Conservation (phyloP, 2,797 vertebrate genomes). For the Parotocinclus haroldoi region DNA sequence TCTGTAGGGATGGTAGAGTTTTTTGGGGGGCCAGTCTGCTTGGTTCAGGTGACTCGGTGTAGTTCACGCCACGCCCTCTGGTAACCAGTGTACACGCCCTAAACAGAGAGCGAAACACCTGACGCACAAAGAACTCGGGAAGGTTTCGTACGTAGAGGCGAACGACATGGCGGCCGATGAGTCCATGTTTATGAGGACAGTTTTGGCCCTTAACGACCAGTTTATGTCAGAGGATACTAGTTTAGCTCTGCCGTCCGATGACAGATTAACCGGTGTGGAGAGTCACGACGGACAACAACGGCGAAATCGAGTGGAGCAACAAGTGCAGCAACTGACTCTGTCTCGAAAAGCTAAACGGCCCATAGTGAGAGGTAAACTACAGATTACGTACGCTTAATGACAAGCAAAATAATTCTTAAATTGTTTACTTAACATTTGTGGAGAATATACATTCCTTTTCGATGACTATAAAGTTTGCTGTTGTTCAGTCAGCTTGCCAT, state of each 20-base stretch:
- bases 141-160: background rate
- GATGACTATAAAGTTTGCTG: no score
- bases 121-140: conserved; percentile 27
- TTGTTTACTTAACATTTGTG: no score
- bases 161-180: conserved; percentile 40
- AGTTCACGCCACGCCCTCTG: conserved; percentile 18
- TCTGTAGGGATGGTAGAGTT: background rate
- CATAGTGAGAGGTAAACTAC: conserved; percentile 21
- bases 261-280: conserved; percentile 21
- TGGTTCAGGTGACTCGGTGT: background rate
- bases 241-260: conserved; percentile 39
- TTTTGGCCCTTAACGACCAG: conserved; percentile 13
- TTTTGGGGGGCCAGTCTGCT: background rate
- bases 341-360: conserved; percentile 40
- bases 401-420: no score
- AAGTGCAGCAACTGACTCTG: conserved; percentile 51
- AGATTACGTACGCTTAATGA: no score
- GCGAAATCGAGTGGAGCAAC: conserved; percentile 39
- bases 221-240: conserved; percentile 34
- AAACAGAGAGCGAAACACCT: conserved; percentile 33
- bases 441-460: no score
- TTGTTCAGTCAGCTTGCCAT: no score
- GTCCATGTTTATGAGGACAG: conserved; percentile 39
- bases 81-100: conserved; percentile 25
- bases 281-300: conserved; percentile 6